Conservation (phyloP, 2,797 vertebrate species). For the Myotis daubentonii region DNA sequence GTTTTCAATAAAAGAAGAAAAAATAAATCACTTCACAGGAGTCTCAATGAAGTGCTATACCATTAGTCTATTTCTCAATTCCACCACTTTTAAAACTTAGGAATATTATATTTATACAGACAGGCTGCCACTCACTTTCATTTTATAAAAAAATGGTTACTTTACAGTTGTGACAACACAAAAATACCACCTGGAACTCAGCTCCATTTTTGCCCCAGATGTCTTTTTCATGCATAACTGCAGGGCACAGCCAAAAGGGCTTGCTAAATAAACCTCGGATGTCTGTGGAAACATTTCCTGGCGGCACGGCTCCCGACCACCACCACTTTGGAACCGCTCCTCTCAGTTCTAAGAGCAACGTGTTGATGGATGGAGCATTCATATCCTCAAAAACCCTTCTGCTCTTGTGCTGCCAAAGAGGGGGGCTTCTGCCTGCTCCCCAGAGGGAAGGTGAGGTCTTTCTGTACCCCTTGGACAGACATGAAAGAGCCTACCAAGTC, state of each 20-base stretch:
- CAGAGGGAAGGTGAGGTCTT: background rate
- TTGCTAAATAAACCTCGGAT: conserved; percentile 3
- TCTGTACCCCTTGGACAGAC: background rate
- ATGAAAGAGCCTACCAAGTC: background rate
- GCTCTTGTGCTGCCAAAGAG: background rate
- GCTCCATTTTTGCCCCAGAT: conserved; percentile 53
- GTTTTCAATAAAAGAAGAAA: conserved; percentile 48
- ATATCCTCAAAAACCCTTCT: background rate
- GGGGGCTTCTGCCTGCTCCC: background rate
- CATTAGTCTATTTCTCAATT: conserved; percentile 16
- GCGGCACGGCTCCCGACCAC: background rate
- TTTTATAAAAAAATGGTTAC: conserved; percentile 58
- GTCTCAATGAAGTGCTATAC: conserved; percentile 23
- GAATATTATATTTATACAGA: conserved; percentile 42
- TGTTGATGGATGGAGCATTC: background rate
- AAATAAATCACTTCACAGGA: conserved; percentile 49
- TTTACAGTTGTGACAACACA: conserved; percentile 39
- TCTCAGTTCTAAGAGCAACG: background rate
- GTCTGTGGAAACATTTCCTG: conserved; percentile 36
- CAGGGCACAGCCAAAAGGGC: background rate
- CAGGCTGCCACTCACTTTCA: conserved; percentile 44
- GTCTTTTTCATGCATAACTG: conserved; percentile 57
- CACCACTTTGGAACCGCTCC: background rate
- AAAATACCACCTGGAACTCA: conserved; percentile 50
- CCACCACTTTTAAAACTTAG: conserved; percentile 37